Conservation (phyloP, 2,113 vertebrate genomes). For the Amblyopsis rosae region DNA sequence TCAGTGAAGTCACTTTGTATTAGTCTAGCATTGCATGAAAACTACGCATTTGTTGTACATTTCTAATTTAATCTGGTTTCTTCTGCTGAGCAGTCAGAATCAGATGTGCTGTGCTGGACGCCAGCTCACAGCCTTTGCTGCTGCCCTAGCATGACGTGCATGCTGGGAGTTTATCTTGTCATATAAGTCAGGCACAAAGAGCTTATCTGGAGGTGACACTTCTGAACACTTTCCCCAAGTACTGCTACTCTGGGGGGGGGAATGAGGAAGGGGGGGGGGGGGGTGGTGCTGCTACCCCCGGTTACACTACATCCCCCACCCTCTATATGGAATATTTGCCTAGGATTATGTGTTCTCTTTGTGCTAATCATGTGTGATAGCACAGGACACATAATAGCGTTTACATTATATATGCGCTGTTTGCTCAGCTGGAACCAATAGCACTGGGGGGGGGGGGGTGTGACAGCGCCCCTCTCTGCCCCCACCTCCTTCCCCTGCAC, state of each 20-base stretch:
- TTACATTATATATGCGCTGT: slow-evolving; percentile 47
- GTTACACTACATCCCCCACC: neutral
- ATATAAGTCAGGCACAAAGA: neutral
- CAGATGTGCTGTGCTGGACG: neutral
- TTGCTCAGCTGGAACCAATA: slow-evolving; percentile 47
- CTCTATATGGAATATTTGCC: slow-evolving; percentile 17
- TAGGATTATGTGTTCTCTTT: slow-evolving; percentile 30
- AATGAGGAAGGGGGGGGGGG: too few species aligned
- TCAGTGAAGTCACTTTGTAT: too few species aligned
- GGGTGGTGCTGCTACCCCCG: neutral
- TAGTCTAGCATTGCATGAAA: too few species aligned
- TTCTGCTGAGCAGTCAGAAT: neutral
- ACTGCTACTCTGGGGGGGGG: neutral
- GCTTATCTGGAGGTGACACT: too few species aligned
- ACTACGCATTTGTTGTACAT: too few species aligned
- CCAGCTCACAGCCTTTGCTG: neutral
- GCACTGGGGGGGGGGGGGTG: slow-evolving; percentile 28
- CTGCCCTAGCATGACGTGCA: neutral
- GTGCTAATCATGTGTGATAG: slow-evolving; percentile 48
- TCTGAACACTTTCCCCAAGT: neutral
- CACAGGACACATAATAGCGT: slow-evolving; percentile 39
- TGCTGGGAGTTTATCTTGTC: slow-evolving; percentile 1
- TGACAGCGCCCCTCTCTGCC: slow-evolving; percentile 23
- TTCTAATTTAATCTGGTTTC: neutral
- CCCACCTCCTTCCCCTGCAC: slow-evolving; percentile 25